A percentile compares a stretch with the other conserved stretches of the same genome.
Evolutionary conservation across 1,140 invertebrate genomes (phyloP).

Genomic region (Whitmania pigra): DNA sequence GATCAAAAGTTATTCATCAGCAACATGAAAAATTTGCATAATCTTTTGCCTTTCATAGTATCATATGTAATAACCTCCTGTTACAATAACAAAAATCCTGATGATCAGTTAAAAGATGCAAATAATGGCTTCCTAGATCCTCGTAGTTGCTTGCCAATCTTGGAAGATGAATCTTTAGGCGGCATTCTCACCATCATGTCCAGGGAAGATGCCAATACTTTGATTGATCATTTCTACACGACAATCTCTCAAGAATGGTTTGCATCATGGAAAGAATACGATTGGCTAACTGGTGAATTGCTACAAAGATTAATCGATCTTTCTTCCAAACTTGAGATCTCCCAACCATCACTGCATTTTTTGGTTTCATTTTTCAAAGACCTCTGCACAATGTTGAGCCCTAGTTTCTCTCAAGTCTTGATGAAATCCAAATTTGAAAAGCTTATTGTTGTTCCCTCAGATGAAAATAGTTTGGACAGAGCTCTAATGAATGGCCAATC

Average conservation of each 20-base stretch:
- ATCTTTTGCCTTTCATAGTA: not conserved
- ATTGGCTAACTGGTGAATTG: constrained; percentile 23
- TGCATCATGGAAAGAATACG: constrained; percentile 9
- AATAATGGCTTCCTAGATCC: not conserved
- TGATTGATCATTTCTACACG: not conserved
- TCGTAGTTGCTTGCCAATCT: too few species aligned
- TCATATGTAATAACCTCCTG: not conserved
- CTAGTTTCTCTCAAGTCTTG: constrained; percentile 39
- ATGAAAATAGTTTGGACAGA: constrained; percentile 10
- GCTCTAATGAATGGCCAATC: constrained; percentile 28
- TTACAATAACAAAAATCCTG: not conserved
- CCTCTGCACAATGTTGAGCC: constrained; percentile 47
- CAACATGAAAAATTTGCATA: not conserved
- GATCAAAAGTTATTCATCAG: constrained; percentile 8
- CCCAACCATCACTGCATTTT: constrained; percentile 32
- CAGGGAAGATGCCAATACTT: not conserved
- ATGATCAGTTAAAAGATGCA: not conserved
- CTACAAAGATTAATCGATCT: constrained; percentile 36
- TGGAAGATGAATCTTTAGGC: too few species aligned
- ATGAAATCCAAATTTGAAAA: constrained; percentile 26
- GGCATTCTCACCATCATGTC: too few species aligned
- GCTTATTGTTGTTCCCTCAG: constrained; percentile 20
- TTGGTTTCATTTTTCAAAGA: constrained; percentile 43
- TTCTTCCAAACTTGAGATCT: constrained; percentile 34
- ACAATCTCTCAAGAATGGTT: constrained; percentile 27